Conservation (phyloP, 2,113 vertebrate species). For the Gymnogyps californianus region DNA sequence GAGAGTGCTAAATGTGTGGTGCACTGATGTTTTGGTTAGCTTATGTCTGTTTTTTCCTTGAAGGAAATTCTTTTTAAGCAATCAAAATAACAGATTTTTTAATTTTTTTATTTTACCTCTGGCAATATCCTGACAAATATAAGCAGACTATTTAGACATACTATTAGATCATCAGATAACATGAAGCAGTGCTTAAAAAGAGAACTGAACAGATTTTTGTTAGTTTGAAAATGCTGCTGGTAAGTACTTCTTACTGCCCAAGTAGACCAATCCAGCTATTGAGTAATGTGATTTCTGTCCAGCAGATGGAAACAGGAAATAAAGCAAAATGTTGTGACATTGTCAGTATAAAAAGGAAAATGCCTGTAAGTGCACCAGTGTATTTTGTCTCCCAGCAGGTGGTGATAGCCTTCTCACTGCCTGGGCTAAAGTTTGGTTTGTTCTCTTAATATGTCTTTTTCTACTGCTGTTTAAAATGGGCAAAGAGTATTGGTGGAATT, state of each 20-base stretch:
- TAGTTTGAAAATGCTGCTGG: not conserved
- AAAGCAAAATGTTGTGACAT: not conserved
- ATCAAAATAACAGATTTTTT: not conserved
- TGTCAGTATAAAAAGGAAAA: not conserved
- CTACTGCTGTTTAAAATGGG: not conserved
- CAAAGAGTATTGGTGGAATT: not conserved
- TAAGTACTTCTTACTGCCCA: not conserved
- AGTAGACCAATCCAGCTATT: not conserved
- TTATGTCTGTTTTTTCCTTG: constrained; percentile 71
- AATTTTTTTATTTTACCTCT: not conserved
- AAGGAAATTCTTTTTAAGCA: constrained; percentile 64
- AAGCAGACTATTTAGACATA: constrained; percentile 22
- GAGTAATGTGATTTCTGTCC: not conserved
- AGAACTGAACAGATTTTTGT: not conserved
- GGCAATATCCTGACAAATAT: constrained; percentile 41
- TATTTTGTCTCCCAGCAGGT: not conserved
- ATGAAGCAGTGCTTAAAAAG: not conserved
- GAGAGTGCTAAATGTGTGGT: constrained; percentile 60
- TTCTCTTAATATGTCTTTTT: not conserved
- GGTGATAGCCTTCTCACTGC: not conserved
- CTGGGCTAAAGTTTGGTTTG: not conserved
- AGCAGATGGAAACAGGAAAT: constrained; percentile 35
- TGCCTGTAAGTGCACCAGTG: not conserved
- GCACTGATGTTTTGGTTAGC: constrained; percentile 66
- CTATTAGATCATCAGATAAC: not conserved